These are phyloP conservation scores for Sebastes oblongus DNA, from an alignment of 2,797 vertebrate species.

Conservation along the genomic window DNA sequence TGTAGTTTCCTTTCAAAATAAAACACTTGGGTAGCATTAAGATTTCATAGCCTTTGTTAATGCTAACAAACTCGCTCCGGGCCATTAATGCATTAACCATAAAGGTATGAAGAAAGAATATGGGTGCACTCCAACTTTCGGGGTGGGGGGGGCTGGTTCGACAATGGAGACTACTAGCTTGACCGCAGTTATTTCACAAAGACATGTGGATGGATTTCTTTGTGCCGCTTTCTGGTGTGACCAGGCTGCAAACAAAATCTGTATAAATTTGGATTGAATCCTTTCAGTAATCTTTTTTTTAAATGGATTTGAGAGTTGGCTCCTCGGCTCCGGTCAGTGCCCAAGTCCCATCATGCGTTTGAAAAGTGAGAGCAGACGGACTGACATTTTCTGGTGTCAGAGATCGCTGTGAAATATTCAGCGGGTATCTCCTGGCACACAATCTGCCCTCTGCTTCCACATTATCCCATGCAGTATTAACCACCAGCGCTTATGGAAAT, in stretches of 20 bases:
- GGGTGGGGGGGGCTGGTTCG: too few species aligned
- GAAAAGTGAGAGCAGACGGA: slow-evolving; percentile 21
- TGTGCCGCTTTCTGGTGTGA: neutral
- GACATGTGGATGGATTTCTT: neutral
- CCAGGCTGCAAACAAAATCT: neutral
- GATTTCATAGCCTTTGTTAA: neutral
- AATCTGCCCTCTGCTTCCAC: neutral
- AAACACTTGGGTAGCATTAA: neutral
- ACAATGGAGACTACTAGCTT: too few species aligned
- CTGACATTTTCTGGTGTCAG: slow-evolving; percentile 51
- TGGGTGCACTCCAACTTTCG: too few species aligned
- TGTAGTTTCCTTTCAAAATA: neutral
- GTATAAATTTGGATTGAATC: neutral
- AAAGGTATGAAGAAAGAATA: neutral
- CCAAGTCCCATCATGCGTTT: slow-evolving; percentile 1
- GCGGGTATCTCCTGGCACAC: slow-evolving; percentile 2
- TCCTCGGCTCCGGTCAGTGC: slow-evolving; percentile 1
- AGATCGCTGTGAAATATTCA: slow-evolving; percentile 50
- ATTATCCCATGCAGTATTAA: slow-evolving; percentile 23
- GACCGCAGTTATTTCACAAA: neutral
- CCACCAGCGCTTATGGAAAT: neutral
- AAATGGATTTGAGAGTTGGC: neutral
- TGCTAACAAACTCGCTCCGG: neutral
- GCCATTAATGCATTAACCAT: neutral
- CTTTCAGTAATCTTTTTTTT: neutral